Base-by-base conservation (phyloP, 2,888 invertebrate species). In the Oxytorus armatus region DNA sequence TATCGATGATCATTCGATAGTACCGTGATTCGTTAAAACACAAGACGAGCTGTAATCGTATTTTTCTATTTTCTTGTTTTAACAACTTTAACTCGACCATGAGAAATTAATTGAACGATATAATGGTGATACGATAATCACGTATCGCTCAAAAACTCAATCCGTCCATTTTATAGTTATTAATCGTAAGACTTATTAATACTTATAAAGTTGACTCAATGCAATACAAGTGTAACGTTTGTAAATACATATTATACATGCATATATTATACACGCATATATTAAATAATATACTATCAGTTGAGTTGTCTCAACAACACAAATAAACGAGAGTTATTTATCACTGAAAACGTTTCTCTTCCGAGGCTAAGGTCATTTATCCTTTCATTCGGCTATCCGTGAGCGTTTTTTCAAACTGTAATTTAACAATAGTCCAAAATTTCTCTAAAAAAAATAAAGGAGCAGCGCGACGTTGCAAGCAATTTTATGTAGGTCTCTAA, bases 191-290 rank as follows among this genome's bases (percentile, higher is more conserved):
- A 70, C 69, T 57, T 69, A n/a, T n/a, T 68, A 57, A 68, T 57
- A 53, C 14, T 68, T 57, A 65, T 73, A 33, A 63, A 73, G 47
- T 70, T 72, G 66, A 79, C 59, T 39, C 8, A 72, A 68, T 57
- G 55, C 57, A 75, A 69, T 74, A 78, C 81, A 77, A 77, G 61
- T 73, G 77, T 80, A 77, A 80, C 80, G 77, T 80, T 68, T 80
- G 80, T 80, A 80, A 80, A 80, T 80, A 81, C 29, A 63, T 74
- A 63, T 18, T 61, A 44, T 55, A 44, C 29, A 69, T 21, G 36
- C 57, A 14, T 29, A 44, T 49, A 66, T 23, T 47, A 55, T 44
- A 49, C 10, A 42, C 72, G 44, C 51, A 76, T 68, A 53, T 65
- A 74, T 44, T n/a, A 69, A 29, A 68, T 68, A 75, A 53, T 80